phyloP scores from a whole-genome alignment of 1,140 invertebrate species.

The Ceratitis capitata region DNA sequence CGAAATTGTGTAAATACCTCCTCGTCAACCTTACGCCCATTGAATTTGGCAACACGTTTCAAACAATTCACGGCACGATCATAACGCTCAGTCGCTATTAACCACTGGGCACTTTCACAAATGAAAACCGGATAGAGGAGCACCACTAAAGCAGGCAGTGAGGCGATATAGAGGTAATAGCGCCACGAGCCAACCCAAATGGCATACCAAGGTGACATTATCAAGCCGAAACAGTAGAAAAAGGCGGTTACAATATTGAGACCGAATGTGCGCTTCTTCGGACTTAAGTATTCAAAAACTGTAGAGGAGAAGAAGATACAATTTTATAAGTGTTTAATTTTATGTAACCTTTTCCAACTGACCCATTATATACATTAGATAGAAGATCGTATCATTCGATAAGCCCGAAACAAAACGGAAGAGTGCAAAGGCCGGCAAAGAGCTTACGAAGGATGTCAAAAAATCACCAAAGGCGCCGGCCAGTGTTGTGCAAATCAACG shows the following conservation, averaged over 20 bases:
- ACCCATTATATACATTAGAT: conserved; percentile 73
- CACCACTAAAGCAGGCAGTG: conserved; percentile 66
- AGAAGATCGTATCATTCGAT: conserved; percentile 70
- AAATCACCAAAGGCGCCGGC: conserved; percentile 69
- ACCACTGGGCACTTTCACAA: conserved; percentile 73
- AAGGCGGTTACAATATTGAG: conserved; percentile 70
- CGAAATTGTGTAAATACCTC: conserved; percentile 65
- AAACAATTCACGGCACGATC: conserved; percentile 69
- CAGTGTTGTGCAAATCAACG: conserved; percentile 68
- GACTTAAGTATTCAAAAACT: conserved; percentile 71
- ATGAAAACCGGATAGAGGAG: conserved; percentile 67
- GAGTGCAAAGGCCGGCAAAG: conserved; percentile 65
- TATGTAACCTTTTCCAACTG: conserved; percentile 41
- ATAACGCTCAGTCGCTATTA: conserved; percentile 68
- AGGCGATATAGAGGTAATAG: conserved; percentile 67
- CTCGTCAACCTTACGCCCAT: conserved; percentile 66
- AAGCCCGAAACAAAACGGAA: conserved; percentile 70
- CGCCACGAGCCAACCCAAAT: conserved; percentile 68
- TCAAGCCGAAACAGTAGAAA: conserved; percentile 69
- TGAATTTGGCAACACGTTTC: conserved; percentile 68
- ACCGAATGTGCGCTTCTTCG: conserved; percentile 69
- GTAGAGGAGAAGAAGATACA: conserved; percentile 43
- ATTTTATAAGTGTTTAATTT: background rate
- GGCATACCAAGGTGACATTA: conserved; percentile 70
- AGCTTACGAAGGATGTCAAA: conserved; percentile 66